A percentile compares a stretch with the other conserved stretches of the same genome.
Evolutionary conservation across 2,113 vertebrate species (phyloP).

Genomic region (Phylloscopus whistleri): DNA sequence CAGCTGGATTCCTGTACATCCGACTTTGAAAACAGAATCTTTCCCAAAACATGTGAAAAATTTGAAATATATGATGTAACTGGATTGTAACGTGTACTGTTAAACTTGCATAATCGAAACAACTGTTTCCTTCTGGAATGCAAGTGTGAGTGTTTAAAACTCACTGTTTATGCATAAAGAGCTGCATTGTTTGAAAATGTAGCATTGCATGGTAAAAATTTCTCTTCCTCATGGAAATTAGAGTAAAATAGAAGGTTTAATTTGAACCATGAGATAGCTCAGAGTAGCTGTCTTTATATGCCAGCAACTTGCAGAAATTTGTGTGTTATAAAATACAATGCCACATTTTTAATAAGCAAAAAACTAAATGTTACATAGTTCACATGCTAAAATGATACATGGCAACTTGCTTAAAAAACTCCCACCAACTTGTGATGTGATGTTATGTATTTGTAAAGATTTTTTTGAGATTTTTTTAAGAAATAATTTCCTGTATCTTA

Average conservation of each 20-base stretch:
- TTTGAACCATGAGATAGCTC: background rate
- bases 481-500: background rate
- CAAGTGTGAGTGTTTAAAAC: background rate
- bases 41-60: background rate
- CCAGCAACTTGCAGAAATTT: background rate
- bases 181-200: background rate
- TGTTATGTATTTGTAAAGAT: background rate
- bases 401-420: background rate
- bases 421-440: background rate
- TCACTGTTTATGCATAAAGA: background rate
- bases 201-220: background rate
- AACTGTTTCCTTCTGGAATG: background rate
- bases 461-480: background rate
- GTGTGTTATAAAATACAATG: background rate
- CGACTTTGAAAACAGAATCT: background rate
- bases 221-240: background rate
- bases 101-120: background rate
- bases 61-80: background rate
- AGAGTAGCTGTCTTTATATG: background rate
- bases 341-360: background rate
- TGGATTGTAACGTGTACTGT: background rate
- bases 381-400: background rate
- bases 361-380: background rate
- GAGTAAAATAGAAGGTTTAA: background rate
- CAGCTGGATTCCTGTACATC: background rate